A percentile compares a stretch with the other conserved stretches of the same genome.
Evolutionary conservation across 2,888 invertebrate genomes (phyloP).

Genomic region (Artemia sinica): DNA sequence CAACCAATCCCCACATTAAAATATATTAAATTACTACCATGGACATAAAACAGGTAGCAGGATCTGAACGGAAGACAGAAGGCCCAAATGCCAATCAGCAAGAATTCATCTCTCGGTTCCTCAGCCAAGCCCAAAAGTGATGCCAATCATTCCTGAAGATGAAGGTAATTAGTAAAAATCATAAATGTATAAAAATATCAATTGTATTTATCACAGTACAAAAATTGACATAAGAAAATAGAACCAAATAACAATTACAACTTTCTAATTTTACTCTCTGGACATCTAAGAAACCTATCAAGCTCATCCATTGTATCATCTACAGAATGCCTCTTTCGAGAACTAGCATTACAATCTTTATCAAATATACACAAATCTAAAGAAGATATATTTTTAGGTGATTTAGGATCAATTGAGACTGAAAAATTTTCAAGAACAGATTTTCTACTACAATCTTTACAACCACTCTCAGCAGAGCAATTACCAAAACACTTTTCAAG

Average conservation of each 20-base stretch:
- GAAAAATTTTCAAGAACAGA: not conserved
- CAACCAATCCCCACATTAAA: too few relatives aligned
- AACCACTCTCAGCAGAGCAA: not conserved
- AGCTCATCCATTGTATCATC: constrained; percentile 11
- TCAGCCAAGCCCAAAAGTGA: too few relatives aligned
- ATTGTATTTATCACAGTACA: too few relatives aligned
- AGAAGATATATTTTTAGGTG: not conserved
- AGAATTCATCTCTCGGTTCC: too few relatives aligned
- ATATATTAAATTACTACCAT: too few relatives aligned
- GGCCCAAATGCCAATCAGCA: too few relatives aligned
- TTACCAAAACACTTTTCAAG: constrained; percentile 10
- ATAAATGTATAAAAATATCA: too few relatives aligned
- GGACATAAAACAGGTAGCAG: too few relatives aligned
- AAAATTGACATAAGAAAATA: not conserved
- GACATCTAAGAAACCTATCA: not conserved
- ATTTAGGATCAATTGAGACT: not conserved
- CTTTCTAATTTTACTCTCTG: constrained; percentile 11
- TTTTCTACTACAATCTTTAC: constrained; percentile 13
- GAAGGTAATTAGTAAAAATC: too few relatives aligned
- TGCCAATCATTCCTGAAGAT: too few relatives aligned
- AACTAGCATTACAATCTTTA: not conserved
- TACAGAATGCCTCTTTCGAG: constrained; percentile 3
- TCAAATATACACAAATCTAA: not conserved
- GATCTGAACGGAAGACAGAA: too few relatives aligned
- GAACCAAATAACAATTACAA: not conserved